Base-by-base conservation (phyloP, 1,140 invertebrate genomes). In the Laupala kohalensis region DNA sequence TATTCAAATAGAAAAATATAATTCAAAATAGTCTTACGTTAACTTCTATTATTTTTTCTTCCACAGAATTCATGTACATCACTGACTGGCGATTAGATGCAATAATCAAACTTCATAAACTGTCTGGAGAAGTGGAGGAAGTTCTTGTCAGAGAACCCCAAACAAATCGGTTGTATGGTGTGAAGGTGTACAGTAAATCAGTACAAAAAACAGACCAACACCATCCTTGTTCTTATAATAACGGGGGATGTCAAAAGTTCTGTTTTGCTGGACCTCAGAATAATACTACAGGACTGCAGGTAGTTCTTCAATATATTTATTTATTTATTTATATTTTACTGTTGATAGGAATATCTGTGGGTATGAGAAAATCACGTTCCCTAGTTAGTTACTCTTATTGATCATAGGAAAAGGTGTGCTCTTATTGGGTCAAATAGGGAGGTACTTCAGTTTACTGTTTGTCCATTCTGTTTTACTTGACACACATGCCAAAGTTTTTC, bases 1-100 rank as follows among this genome's bases (percentile, higher is more conserved):
- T n/a, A n/a, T n/a, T n/a, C n/a, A n/a, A n/a, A n/a, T n/a, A n/a
- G n/a, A n/a, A n/a, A n/a, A n/a, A n/a, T n/a, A n/a, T n/a, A n/a
- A n/a, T n/a, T n/a, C n/a, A n/a, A n/a, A n/a, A n/a, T n/a, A n/a
- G n/a, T n/a, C n/a, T n/a, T n/a, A n/a, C n/a, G n/a, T n/a, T n/a
- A n/a, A n/a, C n/a, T 64, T 64, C n/a, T 64, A 6, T 25, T 6
- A 64, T 23, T 9, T 64, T 23, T 65, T 25, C 1, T 53, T 37
- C 2, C 1, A 62, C 76, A 84, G 89, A 97, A n/a, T 95, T 90
- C 83, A 91, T 99, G 84, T 99, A 97, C 78, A 96, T 98, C 19
- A 97, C 97, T 0, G 97, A 99, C 79, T 98, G 97, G 96, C 83
- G 96, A 53, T 79, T 97, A 6, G 96, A 98, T 80, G 94, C 96